These are phyloP conservation scores for Tricholaema leucomelas DNA, from an alignment of 2,113 vertebrate species.

Conservation along the genomic window DNA sequence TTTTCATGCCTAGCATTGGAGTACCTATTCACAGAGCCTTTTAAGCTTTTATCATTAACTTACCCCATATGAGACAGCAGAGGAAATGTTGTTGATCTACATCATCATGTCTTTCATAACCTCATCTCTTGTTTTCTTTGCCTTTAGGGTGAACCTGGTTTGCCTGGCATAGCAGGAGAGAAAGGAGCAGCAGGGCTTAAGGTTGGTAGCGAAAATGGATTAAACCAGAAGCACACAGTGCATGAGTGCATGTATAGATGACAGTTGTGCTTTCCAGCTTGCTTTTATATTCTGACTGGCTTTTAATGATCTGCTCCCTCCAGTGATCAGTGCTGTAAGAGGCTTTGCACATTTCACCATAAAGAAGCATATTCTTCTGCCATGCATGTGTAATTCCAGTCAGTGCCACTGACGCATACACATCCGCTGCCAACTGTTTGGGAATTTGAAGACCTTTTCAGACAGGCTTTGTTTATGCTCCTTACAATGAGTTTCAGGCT, in stretches of 20 bases:
- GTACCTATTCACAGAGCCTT: background rate
- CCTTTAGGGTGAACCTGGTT: slow-evolving; percentile 89
- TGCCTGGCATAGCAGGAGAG: slow-evolving; percentile 80
- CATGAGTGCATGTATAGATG: background rate
- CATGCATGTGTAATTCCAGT: background rate
- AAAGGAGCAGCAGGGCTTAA: slow-evolving; percentile 87
- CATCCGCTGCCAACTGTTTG: background rate
- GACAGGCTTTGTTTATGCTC: slow-evolving; percentile 27
- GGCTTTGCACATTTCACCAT: background rate
- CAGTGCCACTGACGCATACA: background rate
- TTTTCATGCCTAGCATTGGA: background rate
- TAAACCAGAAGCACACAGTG: background rate
- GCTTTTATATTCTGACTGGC: background rate
- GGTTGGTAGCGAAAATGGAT: slow-evolving; percentile 78
- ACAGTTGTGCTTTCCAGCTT: background rate
- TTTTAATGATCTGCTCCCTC: background rate
- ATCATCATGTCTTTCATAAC: background rate
- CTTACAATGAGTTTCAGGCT: slow-evolving; percentile 29
- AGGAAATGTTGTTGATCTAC: background rate
- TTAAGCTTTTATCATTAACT: background rate
- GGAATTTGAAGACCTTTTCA: slow-evolving; percentile 29
- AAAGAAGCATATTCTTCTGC: slow-evolving; percentile 17
- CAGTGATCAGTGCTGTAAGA: background rate
- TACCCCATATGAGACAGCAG: background rate
- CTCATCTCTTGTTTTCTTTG: background rate